These are phyloP conservation scores for Betta splendens DNA, from an alignment of 2,797 vertebrate genomes.

Conservation along the genomic window DNA sequence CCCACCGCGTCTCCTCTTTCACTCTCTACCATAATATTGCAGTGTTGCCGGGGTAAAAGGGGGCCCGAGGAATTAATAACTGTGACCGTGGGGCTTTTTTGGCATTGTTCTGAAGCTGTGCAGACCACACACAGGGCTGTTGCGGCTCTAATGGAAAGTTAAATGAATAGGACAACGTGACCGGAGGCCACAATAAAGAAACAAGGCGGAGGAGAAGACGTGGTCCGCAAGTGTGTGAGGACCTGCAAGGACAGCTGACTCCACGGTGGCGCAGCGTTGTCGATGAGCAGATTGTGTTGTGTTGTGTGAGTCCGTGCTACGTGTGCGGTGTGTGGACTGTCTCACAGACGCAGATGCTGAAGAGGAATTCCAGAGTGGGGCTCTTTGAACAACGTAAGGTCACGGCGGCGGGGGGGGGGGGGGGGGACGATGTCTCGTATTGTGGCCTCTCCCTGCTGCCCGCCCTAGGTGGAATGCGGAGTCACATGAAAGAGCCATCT, in stretches of 20 bases:
- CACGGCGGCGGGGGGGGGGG: slow-evolving; percentile 75
- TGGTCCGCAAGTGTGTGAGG: slow-evolving; percentile 76
- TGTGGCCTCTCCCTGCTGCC: slow-evolving; percentile 88
- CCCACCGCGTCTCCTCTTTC: slow-evolving; percentile 65
- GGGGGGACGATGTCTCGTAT: slow-evolving; percentile 82
- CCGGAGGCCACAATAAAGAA: slow-evolving; percentile 95
- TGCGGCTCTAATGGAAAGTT: slow-evolving; percentile 98
- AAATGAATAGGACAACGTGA: slow-evolving; percentile 98
- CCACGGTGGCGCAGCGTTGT: slow-evolving; percentile 89
- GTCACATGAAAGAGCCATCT: slow-evolving; percentile 84
- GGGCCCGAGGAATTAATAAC: slow-evolving; percentile 96
- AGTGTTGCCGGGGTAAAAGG: slow-evolving; percentile 95
- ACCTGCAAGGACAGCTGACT: slow-evolving; percentile 89
- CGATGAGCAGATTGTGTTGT: slow-evolving; percentile 93
- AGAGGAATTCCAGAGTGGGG: slow-evolving; percentile 90
- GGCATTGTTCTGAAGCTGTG: slow-evolving; percentile 85
- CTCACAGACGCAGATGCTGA: slow-evolving; percentile 85
- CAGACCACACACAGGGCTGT: slow-evolving; percentile 86
- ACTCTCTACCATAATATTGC: slow-evolving; percentile 86
- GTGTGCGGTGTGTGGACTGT: slow-evolving; percentile 82
- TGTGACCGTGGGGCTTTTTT: slow-evolving; percentile 95
- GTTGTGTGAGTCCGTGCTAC: no score
- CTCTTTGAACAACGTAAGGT: slow-evolving; percentile 92
- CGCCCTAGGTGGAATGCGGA: slow-evolving; percentile 80
- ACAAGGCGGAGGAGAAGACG: slow-evolving; percentile 70